Evolutionary conservation across 2,888 invertebrate genomes (phyloP), one percentile per base, ranked within the genome.

Genomic region (Lasiommata megera): DNA sequence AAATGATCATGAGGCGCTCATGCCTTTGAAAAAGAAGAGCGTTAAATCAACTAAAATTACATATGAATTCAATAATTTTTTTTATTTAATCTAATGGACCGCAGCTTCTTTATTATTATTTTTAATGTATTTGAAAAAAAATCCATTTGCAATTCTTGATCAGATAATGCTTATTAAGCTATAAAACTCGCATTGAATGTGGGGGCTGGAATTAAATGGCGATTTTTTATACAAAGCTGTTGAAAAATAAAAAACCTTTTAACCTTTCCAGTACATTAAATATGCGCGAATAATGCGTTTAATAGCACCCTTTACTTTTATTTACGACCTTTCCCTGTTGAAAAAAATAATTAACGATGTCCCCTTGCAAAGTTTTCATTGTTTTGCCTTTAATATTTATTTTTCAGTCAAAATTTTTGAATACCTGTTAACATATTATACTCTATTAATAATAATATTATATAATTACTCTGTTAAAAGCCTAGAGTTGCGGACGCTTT

Each of bases 251-350:
- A 62, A 84, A 83, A 79, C 80, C 83, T 79, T 87, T 86, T 82
- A 84, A 76, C 81, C 79, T 83, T 88, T 86, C 82, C 84, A 84
- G 87, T 86, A 87, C 84, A 89, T 88, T 88, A 88, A 89, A 88
- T 82, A 87, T 88, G 81, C 84, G 84, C 77, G 82, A 86, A 85
- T 88, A 88, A 88, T 88, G 84, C 86, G 84, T 86, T 88, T 89
- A 88, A 89, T 88, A 84, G 87, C 86, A 84, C 88, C 88, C 84
- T 87, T 88, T 84, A 87, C 82, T 76, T 80, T 84, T 86, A 88
- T 88, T 88, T 88, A 89, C 74, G 84, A 78, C 78, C 80, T 74
- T 66, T 76, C 71, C 73, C 75, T 74, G 76, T 82, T 75, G 73
- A 80, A 85, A 88, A 80, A 87, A 85, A 85, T 79, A 83, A 88